A percentile compares a stretch with the other conserved stretches of the same genome.
phyloP scores from a whole-genome alignment of 2,113 vertebrate species.

The Anseranas semipalmata region DNA sequence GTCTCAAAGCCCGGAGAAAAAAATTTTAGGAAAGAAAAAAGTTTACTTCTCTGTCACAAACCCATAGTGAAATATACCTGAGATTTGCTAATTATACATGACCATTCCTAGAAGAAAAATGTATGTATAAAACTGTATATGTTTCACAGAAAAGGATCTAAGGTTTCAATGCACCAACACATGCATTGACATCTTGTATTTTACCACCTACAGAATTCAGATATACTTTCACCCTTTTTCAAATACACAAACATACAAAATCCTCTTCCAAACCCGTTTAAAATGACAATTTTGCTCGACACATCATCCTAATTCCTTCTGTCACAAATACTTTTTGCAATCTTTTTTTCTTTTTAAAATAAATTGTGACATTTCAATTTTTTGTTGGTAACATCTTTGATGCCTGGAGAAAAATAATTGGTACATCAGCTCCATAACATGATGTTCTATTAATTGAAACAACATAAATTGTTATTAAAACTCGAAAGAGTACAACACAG shows the following conservation, averaged over 20 bases:
- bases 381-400: background rate
- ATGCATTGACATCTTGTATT: background rate
- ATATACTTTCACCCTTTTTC: background rate
- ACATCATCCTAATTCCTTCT: background rate
- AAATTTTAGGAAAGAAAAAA: background rate
- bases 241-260: background rate
- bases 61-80: background rate
- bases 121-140: background rate
- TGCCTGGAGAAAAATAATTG: conserved; percentile 29
- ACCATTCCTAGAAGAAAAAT: background rate
- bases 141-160: background rate
- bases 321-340: background rate
- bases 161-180: background rate
- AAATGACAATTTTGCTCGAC: background rate
- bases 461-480: background rate
- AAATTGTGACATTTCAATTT: background rate
- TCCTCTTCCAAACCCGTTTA: background rate
- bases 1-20: conserved; percentile 17
- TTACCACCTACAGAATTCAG: background rate
- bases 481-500: background rate
- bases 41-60: background rate
- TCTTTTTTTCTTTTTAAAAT: background rate
- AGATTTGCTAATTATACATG: background rate
- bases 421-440: conserved; percentile 19
- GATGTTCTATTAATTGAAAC: conserved; percentile 46